These are phyloP conservation scores for Bryconaethiops microstoma DNA, from an alignment of 2,797 vertebrate genomes.

Conservation along the genomic window DNA sequence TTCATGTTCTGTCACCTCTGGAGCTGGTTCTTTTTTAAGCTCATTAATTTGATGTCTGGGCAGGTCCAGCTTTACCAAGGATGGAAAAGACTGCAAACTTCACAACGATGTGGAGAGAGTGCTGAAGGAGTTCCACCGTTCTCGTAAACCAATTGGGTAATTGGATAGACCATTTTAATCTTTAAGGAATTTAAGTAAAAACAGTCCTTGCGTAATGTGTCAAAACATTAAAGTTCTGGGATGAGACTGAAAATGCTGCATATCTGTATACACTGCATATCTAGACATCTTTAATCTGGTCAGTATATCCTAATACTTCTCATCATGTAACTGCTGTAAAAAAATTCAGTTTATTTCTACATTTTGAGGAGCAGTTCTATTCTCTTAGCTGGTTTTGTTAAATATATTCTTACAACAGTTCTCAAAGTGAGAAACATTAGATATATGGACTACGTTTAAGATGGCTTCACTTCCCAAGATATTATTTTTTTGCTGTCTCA, in stretches of 20 bases:
- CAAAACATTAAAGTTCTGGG: not conserved
- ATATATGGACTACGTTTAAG: too few species aligned
- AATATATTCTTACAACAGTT: too few species aligned
- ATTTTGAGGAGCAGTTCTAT: too few species aligned
- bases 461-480: too few species aligned
- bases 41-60: conserved; percentile 14
- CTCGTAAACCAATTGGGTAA: conserved; percentile 77
- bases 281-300: too few species aligned
- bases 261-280: too few species aligned
- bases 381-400: too few species aligned
- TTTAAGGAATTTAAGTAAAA: not conserved
- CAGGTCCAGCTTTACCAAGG: conserved; percentile 75
- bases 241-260: not conserved
- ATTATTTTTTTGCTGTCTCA: not conserved
- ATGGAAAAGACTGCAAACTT: conserved; percentile 79
- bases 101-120: conserved; percentile 73
- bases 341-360: too few species aligned
- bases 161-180: conserved; percentile 12
- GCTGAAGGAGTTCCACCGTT: conserved; percentile 77
- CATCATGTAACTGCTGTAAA: too few species aligned
- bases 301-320: too few species aligned
- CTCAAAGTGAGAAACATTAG: too few species aligned
- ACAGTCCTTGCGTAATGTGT: not conserved
- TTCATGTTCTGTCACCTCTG: not conserved
- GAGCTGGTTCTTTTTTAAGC: not conserved